Evolutionary conservation across 1,140 invertebrate species (phyloP).

Genomic region (Neodiprion fabricii): DNA sequence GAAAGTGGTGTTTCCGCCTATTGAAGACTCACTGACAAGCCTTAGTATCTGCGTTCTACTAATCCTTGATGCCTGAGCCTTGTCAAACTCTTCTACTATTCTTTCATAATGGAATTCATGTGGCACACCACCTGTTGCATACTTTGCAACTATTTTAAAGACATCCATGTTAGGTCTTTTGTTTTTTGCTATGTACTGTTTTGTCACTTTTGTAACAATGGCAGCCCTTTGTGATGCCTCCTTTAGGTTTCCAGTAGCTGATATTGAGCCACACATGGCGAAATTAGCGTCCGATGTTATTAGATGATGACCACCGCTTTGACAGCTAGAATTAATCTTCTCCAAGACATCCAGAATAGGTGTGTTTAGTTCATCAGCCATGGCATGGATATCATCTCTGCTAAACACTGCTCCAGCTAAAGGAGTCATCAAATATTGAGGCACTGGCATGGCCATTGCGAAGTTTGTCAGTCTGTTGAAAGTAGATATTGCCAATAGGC

Average conservation of each 20-base stretch:
- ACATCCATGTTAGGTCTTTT: not conserved
- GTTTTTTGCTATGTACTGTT: slow-evolving; percentile 1
- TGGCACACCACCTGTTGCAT: not conserved
- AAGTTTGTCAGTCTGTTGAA: not conserved
- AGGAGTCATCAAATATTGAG: not conserved
- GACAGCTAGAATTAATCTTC: not conserved
- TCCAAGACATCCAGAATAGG: not conserved
- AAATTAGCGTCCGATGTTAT: not conserved
- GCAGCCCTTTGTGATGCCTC: not conserved
- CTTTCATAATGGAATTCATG: not conserved
- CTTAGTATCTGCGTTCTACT: too few relatives aligned
- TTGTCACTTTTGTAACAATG: not conserved
- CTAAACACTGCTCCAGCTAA: not conserved
- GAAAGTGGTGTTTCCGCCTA: too few relatives aligned
- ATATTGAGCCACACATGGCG: not conserved
- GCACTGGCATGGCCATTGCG: not conserved
- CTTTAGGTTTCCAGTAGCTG: not conserved
- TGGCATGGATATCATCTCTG: not conserved
- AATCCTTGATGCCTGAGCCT: too few relatives aligned
- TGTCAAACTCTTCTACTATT: not conserved
- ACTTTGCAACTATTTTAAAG: not conserved
- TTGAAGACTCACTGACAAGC: too few relatives aligned
- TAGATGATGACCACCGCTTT: not conserved
- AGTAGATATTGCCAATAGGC: not conserved
- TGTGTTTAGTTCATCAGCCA: not conserved